A percentile compares a stretch with the other conserved stretches of the same genome.
phyloP scores from a whole-genome alignment of 1,140 invertebrate genomes.

The Drosophila gunungcola region DNA sequence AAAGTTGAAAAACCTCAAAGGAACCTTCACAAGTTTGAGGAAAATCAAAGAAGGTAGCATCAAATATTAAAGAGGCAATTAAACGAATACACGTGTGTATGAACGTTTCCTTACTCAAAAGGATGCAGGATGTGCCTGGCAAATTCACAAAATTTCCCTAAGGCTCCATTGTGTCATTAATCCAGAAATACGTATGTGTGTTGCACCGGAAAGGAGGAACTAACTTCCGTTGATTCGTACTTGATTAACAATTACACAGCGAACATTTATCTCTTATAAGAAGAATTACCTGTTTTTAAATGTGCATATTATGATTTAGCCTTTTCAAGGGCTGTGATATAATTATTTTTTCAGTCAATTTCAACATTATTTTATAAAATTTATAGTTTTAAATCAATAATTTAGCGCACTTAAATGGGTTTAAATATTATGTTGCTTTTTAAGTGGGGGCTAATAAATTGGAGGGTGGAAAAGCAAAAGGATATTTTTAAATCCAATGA shows the following conservation, averaged over 20 bases:
- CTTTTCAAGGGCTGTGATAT: too few relatives aligned
- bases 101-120: constrained; percentile 7
- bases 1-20: constrained; percentile 48
- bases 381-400: too few relatives aligned
- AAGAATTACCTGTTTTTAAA: not conserved
- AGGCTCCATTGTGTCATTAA: constrained; percentile 39
- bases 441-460: not conserved
- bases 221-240: constrained; percentile 21
- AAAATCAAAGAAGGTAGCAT: constrained; percentile 38
- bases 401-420: too few relatives aligned
- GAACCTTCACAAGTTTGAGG: constrained; percentile 9
- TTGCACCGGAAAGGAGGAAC: constrained; percentile 20
- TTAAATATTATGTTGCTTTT: too few relatives aligned
- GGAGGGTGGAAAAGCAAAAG: not conserved
- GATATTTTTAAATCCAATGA: not conserved
- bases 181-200: constrained; percentile 13
- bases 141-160: constrained; percentile 36
- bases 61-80: constrained; percentile 70
- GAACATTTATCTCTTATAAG: not conserved
- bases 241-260: constrained; percentile 18
- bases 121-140: constrained; percentile 9
- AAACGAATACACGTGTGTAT: constrained; percentile 25
- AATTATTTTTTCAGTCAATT: too few relatives aligned
- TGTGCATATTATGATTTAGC: too few relatives aligned
- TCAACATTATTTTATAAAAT: too few relatives aligned